These are phyloP conservation scores for Metridium senile DNA, from an alignment of 92 coral and sea anemone species.

Conservation along the genomic window DNA sequence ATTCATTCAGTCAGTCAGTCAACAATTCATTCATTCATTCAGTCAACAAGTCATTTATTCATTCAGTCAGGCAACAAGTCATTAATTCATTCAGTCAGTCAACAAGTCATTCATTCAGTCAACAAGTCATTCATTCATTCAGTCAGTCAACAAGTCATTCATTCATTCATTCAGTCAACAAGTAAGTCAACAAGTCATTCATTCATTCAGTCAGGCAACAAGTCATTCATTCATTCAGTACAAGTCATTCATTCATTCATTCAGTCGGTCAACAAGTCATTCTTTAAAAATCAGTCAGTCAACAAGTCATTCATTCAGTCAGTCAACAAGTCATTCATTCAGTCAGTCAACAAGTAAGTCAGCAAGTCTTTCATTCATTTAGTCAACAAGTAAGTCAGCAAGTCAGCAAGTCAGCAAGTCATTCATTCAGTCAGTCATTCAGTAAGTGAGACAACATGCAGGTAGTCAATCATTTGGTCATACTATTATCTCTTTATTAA, in stretches of 20 bases:
- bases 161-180: neutral
- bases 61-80: neutral
- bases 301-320: neutral
- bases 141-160: neutral
- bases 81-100: neutral
- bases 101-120: neutral
- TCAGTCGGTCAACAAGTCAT: neutral
- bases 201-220: neutral
- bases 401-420: neutral
- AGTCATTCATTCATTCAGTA: neutral
- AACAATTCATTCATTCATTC: neutral
- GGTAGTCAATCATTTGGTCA: neutral
- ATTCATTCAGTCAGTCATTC: neutral
- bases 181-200: neutral
- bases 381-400: neutral
- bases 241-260: slow-evolving; percentile 6
- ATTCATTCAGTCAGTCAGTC: neutral
- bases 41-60: neutral
- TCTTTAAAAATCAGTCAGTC: neutral
- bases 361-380: neutral
- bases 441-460: neutral
- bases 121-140: neutral
- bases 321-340: neutral
- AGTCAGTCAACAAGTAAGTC: neutral
- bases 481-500: neutral